These are phyloP conservation scores for Homarus gammarus DNA, from an alignment of 2,888 invertebrate species.

Conservation along the genomic window DNA sequence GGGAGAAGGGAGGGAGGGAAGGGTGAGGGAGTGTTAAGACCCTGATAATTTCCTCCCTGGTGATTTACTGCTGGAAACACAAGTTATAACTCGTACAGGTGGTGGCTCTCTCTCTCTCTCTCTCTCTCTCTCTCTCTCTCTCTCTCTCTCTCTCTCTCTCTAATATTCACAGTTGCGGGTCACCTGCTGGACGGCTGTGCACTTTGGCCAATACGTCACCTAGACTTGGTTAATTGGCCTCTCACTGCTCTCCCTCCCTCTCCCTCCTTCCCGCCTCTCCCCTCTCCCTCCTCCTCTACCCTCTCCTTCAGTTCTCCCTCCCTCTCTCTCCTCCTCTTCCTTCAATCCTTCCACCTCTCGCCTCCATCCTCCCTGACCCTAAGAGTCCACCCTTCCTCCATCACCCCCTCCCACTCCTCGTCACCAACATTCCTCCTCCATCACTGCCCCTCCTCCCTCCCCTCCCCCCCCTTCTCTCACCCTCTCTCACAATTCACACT, in stretches of 20 bases:
- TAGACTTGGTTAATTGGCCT: not conserved
- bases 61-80: slow-evolving; percentile 8
- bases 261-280: not conserved
- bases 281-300: not conserved
- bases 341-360: not conserved
- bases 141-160: not conserved
- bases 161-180: not conserved
- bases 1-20: not conserved
- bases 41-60: not conserved
- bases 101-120: slow-evolving; percentile 8
- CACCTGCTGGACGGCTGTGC: not conserved
- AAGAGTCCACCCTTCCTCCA: too few species aligned
- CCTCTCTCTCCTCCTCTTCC: not conserved
- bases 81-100: not conserved
- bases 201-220: not conserved
- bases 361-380: not conserved
- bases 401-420: not conserved
- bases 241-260: not conserved
- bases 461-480: not conserved
- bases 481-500: not conserved
- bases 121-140: not conserved
- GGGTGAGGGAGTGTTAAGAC: not conserved
- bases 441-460: not conserved
- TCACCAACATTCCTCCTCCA: not conserved
- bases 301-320: not conserved